These are phyloP conservation scores for Pseudochirops corinnae DNA, from an alignment of 2,797 vertebrate species.

Conservation along the genomic window DNA sequence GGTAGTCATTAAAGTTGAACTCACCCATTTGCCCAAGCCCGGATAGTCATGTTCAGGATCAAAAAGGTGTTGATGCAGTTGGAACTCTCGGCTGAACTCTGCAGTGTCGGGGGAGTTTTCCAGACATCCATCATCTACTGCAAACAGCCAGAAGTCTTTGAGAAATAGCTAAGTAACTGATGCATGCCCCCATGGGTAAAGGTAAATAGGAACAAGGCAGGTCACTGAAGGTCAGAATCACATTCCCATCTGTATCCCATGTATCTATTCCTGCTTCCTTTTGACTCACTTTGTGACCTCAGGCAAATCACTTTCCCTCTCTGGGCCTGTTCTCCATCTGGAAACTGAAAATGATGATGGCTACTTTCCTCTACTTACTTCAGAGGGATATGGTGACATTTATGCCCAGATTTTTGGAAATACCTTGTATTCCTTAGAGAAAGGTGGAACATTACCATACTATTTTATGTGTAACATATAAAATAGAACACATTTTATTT, in stretches of 20 bases:
- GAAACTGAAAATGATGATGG: conserved; percentile 16
- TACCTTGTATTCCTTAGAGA: conserved; percentile 30
- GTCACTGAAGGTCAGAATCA: conserved; percentile 38
- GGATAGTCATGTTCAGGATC: conserved; percentile 97
- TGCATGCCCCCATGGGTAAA: conserved; percentile 51
- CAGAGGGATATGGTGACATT: neutral
- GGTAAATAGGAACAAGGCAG: conserved; percentile 52
- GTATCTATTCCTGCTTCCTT: neutral
- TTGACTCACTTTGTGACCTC: neutral
- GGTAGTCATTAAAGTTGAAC: conserved; percentile 73
- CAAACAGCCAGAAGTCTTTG: conserved; percentile 74
- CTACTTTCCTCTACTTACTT: neutral
- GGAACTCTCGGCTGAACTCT: conserved; percentile 97
- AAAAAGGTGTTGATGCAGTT: conserved; percentile 96
- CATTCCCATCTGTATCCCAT: conserved; percentile 4
- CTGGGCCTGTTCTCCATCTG: conserved; percentile 2
- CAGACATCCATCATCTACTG: conserved; percentile 94
- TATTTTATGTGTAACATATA: neutral
- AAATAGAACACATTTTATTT: neutral
- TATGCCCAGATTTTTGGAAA: conserved; percentile 33
- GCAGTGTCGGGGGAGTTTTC: conserved; percentile 97
- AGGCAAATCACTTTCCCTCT: conserved; percentile 15
- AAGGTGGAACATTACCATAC: neutral
- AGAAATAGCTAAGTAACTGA: conserved; percentile 43
- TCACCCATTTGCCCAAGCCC: conserved; percentile 94